Evolutionary conservation across 2,888 invertebrate species (phyloP).

Genomic region (Pediacus dermestoides): DNA sequence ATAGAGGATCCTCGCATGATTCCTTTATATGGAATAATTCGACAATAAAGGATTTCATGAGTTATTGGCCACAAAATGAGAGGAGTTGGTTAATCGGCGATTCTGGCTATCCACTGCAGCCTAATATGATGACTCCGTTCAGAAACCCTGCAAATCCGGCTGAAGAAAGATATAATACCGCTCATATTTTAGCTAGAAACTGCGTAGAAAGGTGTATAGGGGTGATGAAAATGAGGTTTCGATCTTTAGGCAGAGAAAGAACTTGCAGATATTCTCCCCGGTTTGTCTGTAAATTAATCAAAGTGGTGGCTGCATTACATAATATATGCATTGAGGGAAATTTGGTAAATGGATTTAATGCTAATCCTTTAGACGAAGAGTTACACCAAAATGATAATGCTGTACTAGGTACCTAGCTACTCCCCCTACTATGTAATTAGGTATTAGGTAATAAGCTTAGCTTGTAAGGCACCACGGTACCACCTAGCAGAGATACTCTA

Average conservation of each 20-base stretch:
- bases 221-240: conserved; percentile 5
- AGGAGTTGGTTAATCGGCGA: conserved; percentile 7
- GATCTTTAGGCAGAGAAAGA: conserved; percentile 1
- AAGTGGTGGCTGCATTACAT: conserved; percentile 4
- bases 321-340: not conserved
- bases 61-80: too few species aligned
- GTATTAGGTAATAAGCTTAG: too few species aligned
- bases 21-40: too few species aligned
- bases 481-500: too few species aligned
- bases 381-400: too few species aligned
- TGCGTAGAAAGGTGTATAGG: conserved; percentile 2
- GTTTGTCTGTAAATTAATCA: conserved; percentile 1
- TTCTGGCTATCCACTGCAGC: conserved; percentile 2
- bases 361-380: too few species aligned
- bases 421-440: too few species aligned
- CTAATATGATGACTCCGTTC: conserved; percentile 6
- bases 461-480: too few species aligned
- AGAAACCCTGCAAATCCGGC: not conserved
- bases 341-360: too few species aligned
- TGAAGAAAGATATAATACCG: conserved; percentile 8
- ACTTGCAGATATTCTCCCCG: conserved; percentile 3
- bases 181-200: conserved; percentile 1
- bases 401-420: too few species aligned
- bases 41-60: too few species aligned
- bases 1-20: conserved; percentile 8